These are phyloP conservation scores for Drosophila quinaria DNA, from an alignment of 2,888 invertebrate species.

Conservation along the genomic window DNA sequence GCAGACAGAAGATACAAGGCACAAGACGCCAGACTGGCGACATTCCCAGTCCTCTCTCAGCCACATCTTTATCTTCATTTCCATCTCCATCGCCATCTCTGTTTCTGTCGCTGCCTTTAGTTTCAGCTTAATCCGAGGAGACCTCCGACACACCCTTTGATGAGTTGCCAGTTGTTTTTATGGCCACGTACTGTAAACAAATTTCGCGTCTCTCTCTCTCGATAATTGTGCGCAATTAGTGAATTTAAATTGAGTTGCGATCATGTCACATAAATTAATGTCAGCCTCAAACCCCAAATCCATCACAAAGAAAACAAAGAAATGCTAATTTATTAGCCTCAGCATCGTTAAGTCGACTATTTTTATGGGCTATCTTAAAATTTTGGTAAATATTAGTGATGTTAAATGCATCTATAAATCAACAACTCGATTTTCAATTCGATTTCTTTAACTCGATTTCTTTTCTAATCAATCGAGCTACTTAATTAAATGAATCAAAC, in stretches of 20 bases:
- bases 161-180: conserved; percentile 26
- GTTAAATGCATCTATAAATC: too few species aligned
- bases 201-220: conserved; percentile 18
- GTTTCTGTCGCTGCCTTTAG: neutral
- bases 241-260: conserved; percentile 30
- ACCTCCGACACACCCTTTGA: conserved; percentile 3
- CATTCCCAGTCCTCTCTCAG: conserved; percentile 3
- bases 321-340: conserved; percentile 3
- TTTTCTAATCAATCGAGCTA: too few species aligned
- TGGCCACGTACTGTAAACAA: conserved; percentile 19
- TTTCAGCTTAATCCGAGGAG: neutral
- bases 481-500: too few species aligned
- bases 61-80: conserved; percentile 4
- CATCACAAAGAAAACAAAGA: conserved; percentile 6
- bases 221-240: conserved; percentile 40
- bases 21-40: conserved; percentile 56
- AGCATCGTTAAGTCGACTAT: neutral
- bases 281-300: conserved; percentile 10
- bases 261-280: conserved; percentile 37
- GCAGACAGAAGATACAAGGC: conserved; percentile 32
- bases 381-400: too few species aligned
- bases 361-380: neutral
- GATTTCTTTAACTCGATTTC: too few species aligned
- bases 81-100: conserved; percentile 10
- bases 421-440: too few species aligned